Conservation (phyloP, 2,797 vertebrate species). For the Spinus olivaceus region DNA sequence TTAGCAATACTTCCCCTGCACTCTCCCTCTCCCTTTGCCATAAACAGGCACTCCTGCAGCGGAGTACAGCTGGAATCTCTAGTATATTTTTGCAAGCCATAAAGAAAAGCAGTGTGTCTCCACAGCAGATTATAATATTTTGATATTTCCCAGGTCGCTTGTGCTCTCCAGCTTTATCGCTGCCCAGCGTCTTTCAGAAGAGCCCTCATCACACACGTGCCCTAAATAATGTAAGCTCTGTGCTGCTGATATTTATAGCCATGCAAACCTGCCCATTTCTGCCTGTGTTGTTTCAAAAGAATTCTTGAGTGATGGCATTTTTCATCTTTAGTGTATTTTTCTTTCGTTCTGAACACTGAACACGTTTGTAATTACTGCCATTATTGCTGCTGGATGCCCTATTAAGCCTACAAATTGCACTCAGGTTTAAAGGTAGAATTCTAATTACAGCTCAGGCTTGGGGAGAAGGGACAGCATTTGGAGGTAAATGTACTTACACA, state of each 20-base stretch:
- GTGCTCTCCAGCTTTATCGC: background rate
- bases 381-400: conserved; percentile 9
- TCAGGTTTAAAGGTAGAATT: conserved; percentile 7
- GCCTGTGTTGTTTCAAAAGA: background rate
- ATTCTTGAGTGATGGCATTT: background rate
- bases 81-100: conserved; percentile 6
- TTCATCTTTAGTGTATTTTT: conserved; percentile 22
- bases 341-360: background rate
- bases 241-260: conserved; percentile 15
- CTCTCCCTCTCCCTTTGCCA: background rate
- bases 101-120: conserved; percentile 42
- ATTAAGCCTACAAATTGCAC: background rate
- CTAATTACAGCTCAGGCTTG: background rate
- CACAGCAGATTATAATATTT: conserved; percentile 9
- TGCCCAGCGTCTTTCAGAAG: conserved; percentile 11
- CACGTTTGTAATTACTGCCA: conserved; percentile 10
- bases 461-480: background rate
- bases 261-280: conserved; percentile 6
- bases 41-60: conserved; percentile 10
- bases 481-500: background rate
- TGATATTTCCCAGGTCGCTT: conserved; percentile 54
- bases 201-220: background rate
- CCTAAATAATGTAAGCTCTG: conserved; percentile 29
- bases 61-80: background rate
- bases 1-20: conserved; percentile 17